Percentiles rank a stretch among this genome's conserved stretches.
Conservation (phyloP, 2,888 invertebrate genomes). For the Ceramica pisi region DNA sequence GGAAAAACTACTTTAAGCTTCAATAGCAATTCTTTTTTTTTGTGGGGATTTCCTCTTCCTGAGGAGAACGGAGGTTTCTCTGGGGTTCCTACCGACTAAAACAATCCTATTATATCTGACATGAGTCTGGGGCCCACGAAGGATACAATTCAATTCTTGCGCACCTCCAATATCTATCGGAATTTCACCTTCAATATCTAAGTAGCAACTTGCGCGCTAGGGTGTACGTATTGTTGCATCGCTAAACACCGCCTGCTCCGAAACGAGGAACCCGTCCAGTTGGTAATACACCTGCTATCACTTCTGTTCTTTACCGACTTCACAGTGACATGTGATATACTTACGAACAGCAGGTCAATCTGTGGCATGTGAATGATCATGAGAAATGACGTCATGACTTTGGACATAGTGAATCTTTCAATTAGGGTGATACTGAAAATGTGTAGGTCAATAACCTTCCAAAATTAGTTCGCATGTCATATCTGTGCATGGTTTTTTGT, state of each 20-base stretch:
- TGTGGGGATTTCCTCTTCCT: neutral
- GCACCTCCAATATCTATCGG: neutral
- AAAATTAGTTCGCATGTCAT: neutral
- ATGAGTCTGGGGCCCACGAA: neutral
- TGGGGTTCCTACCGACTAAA: neutral
- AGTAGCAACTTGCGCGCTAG: slow-evolving; percentile 64
- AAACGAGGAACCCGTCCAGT: slow-evolving; percentile 56
- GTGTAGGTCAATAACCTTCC: neutral
- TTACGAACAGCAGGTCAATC: slow-evolving; percentile 4
- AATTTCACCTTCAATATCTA: neutral
- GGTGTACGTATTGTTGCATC: slow-evolving; percentile 75
- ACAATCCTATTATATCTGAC: neutral
- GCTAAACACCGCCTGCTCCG: slow-evolving; percentile 62
- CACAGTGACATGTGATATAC: neutral
- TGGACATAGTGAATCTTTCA: slow-evolving; percentile 13
- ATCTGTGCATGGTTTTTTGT: neutral
- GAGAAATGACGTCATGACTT: slow-evolving; percentile 17
- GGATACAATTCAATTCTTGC: neutral
- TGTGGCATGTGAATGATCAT: slow-evolving; percentile 26
- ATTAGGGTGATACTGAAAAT: neutral
- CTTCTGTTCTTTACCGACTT: slow-evolving; percentile 41
- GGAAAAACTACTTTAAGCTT: neutral
- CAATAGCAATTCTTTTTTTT: neutral
- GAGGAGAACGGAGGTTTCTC: neutral
- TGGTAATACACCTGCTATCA: slow-evolving; percentile 59